phyloP scores from a whole-genome alignment of 1,140 invertebrate genomes.

The Arctopsyche grandis region DNA sequence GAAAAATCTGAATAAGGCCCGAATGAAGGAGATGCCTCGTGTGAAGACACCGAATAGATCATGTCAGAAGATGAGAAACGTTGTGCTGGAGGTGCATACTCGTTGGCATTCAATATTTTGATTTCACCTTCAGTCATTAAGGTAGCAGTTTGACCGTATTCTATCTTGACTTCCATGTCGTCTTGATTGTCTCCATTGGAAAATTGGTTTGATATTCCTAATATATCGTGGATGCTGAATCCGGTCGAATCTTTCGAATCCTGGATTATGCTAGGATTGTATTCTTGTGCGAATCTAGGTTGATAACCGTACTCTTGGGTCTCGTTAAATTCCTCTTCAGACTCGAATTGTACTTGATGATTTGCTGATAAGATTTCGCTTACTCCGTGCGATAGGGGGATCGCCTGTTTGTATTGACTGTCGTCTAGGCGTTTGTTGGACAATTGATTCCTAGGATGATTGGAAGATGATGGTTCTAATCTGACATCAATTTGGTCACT shows the following conservation, averaged over 20 bases:
- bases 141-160: constrained; percentile 56
- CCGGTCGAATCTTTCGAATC: constrained; percentile 64
- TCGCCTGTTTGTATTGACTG: constrained; percentile 23
- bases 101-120: background rate
- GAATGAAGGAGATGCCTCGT: background rate
- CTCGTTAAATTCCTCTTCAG: constrained; percentile 35
- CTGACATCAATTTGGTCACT: background rate
- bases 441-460: background rate
- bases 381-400: constrained; percentile 60
- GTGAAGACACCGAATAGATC: constrained; percentile 57
- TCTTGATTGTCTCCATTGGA: constrained; percentile 55
- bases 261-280: constrained; percentile 57
- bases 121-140: background rate
- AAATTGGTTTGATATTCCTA: constrained; percentile 62
- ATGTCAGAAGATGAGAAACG: constrained; percentile 56
- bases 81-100: constrained; percentile 56
- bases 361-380: constrained; percentile 62
- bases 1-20: background rate
- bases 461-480: background rate
- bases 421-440: constrained; percentile 29
- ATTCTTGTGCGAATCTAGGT: constrained; percentile 56
- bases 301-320: constrained; percentile 29
- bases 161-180: constrained; percentile 58
- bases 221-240: constrained; percentile 65
- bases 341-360: constrained; percentile 14